phyloP scores from a whole-genome alignment of 2,888 invertebrate species.

The Drosophila macrothrix region DNA sequence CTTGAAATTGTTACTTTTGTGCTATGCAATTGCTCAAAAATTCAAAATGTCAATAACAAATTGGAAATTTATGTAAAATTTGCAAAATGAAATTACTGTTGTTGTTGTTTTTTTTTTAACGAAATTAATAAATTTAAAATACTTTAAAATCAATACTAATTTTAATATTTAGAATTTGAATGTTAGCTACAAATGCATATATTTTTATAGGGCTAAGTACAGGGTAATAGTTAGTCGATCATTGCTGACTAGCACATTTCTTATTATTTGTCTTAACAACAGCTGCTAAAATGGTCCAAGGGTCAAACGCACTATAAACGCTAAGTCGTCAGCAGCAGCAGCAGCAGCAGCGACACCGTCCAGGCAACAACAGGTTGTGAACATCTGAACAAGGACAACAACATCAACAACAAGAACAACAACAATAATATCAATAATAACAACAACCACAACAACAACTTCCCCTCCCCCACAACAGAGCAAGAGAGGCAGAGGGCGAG shows the following conservation, averaged over 20 bases:
- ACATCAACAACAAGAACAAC: not conserved
- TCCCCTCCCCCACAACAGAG: not conserved
- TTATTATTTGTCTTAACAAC: conserved; percentile 8
- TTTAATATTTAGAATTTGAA: not conserved
- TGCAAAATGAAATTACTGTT: not conserved
- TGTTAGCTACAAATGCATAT: not conserved
- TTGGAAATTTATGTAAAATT: not conserved
- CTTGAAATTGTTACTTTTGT: not conserved
- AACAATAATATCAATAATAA: not conserved
- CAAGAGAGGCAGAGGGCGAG: not conserved
- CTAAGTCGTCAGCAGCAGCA: not conserved
- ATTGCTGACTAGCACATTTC: conserved; percentile 17
- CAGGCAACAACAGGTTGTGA: conserved; percentile 59
- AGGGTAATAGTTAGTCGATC: conserved; percentile 16
- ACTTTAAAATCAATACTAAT: not conserved
- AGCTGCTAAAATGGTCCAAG: conserved; percentile 45
- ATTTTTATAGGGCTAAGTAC: not conserved
- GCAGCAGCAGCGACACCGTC: conserved; percentile 25
- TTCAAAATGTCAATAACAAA: not conserved
- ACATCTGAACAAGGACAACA: conserved; percentile 1
- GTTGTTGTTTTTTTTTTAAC: not conserved
- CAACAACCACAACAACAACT: not conserved
- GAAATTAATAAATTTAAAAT: not conserved
- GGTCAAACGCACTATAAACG: conserved; percentile 5
- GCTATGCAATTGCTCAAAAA: not conserved